A percentile compares a stretch with the other conserved stretches of the same genome.
Evolutionary conservation across 2,888 invertebrate genomes (phyloP).

Genomic region (Lacanobia wlatinum): DNA sequence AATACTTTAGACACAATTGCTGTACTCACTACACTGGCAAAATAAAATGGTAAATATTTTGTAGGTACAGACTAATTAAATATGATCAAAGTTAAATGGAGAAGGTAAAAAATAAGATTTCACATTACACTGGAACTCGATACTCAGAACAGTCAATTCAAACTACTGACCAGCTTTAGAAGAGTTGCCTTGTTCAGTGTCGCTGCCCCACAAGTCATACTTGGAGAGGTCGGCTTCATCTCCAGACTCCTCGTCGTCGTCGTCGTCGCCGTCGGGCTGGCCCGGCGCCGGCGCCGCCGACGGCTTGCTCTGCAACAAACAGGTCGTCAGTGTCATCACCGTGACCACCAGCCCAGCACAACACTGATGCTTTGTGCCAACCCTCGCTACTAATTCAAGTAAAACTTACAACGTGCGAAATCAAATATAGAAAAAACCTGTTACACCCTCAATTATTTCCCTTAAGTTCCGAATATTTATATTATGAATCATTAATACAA

Average conservation of each 20-base stretch:
- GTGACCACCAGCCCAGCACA: conserved; percentile 1
- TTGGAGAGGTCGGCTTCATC: conserved; percentile 94
- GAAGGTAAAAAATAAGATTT: background rate
- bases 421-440: conserved; percentile 21
- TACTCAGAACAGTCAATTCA: conserved; percentile 7
- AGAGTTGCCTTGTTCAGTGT: conserved; percentile 87
- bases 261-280: conserved; percentile 86
- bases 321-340: conserved; percentile 29
- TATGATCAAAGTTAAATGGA: background rate
- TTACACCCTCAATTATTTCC: conserved; percentile 16
- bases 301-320: conserved; percentile 83
- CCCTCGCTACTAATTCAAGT: background rate
- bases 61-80: background rate
- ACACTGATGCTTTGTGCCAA: conserved; percentile 21
- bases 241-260: conserved; percentile 92
- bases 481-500: conserved; percentile 75
- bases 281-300: conserved; percentile 37
- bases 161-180: conserved; percentile 77
- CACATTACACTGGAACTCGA: conserved; percentile 4
- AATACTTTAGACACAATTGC: background rate
- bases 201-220: conserved; percentile 94
- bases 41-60: too few relatives aligned
- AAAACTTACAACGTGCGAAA: conserved; percentile 8
- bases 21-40: background rate
- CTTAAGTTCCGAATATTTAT: conserved; percentile 27